These are phyloP conservation scores for Ondatra zibethicus DNA, from an alignment of 2,113 vertebrate species.

Conservation along the genomic window DNA sequence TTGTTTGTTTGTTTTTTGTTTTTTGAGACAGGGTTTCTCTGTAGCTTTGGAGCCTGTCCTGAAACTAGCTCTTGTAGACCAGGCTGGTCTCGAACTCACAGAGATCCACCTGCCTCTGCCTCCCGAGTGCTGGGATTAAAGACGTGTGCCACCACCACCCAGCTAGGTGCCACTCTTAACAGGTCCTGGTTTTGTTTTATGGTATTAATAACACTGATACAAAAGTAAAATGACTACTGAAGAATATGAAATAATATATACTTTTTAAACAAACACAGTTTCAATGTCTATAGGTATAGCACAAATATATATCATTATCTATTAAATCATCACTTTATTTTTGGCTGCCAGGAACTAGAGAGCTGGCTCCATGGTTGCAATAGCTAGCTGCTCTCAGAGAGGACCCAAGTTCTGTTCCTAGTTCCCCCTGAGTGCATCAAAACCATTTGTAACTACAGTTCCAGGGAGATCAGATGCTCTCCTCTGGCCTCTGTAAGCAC, in stretches of 20 bases:
- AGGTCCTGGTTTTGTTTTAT: background rate
- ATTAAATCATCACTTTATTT: background rate
- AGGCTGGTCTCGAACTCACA: too few relatives aligned
- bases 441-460: background rate
- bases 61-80: too few relatives aligned
- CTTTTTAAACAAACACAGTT: background rate
- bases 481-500: background rate
- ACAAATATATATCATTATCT: background rate
- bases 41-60: too few relatives aligned
- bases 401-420: background rate
- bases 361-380: too few relatives aligned
- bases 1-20: too few relatives aligned
- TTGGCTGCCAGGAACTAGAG: background rate
- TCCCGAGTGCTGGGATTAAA: too few relatives aligned
- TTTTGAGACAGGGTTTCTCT: too few relatives aligned
- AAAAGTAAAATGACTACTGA: background rate
- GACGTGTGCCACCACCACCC: too few relatives aligned
- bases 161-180: background rate
- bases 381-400: background rate
- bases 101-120: too few relatives aligned
- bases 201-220: background rate
- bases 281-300: background rate
- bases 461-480: background rate
- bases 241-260: background rate
- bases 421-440: background rate